Evolutionary conservation across 2,797 vertebrate genomes (phyloP).

Genomic region (Coracias cyanogaster): DNA sequence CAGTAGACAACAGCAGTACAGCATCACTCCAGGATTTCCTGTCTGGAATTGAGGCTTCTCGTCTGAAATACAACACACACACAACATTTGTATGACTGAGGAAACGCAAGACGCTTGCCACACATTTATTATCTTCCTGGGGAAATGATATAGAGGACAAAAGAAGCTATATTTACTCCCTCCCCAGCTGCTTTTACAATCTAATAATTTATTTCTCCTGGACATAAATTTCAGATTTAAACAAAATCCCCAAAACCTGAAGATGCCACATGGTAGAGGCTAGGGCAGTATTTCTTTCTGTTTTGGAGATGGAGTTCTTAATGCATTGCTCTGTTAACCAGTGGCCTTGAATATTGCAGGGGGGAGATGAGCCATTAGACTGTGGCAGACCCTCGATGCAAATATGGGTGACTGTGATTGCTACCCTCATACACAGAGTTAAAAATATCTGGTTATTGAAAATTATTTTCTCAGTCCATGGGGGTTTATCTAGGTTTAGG

Average conservation of each 20-base stretch:
- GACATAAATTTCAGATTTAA: slow-evolving; percentile 68
- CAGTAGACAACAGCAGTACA: neutral
- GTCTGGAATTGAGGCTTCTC: slow-evolving; percentile 36
- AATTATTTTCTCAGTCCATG: slow-evolving; percentile 40
- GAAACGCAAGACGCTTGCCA: slow-evolving; percentile 23
- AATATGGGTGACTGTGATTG: neutral
- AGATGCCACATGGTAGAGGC: slow-evolving; percentile 46
- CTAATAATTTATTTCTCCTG: slow-evolving; percentile 63
- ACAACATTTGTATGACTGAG: neutral
- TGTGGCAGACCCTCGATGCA: slow-evolving; percentile 20
- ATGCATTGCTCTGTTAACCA: slow-evolving; percentile 45
- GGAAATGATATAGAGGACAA: slow-evolving; percentile 62
- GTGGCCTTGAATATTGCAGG: neutral
- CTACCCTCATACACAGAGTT: slow-evolving; percentile 7
- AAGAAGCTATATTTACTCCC: slow-evolving; percentile 59
- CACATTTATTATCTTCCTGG: slow-evolving; percentile 63
- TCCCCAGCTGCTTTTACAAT: slow-evolving; percentile 65
- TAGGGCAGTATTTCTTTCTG: slow-evolving; percentile 56
- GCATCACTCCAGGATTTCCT: slow-evolving; percentile 51
- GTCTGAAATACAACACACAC: slow-evolving; percentile 49
- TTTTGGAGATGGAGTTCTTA: slow-evolving; percentile 44
- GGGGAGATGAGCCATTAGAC: neutral
- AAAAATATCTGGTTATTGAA: slow-evolving; percentile 63
- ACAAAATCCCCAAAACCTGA: slow-evolving; percentile 66
- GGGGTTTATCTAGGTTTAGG: slow-evolving; percentile 46